Conservation (phyloP, 2,113 vertebrate species). For the Patagioenas fasciata region DNA sequence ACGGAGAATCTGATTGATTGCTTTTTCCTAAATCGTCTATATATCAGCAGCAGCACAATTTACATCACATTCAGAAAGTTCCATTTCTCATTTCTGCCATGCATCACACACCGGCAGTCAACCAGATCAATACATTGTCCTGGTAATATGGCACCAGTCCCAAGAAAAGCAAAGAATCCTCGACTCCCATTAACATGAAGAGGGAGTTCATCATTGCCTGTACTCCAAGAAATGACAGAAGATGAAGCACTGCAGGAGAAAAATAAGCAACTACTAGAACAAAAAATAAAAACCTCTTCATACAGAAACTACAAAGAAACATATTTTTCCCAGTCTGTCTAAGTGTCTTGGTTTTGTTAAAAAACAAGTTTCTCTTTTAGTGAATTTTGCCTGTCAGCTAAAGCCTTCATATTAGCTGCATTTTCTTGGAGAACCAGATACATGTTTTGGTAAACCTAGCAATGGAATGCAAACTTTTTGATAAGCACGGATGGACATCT, state of each 20-base stretch:
- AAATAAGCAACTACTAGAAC: neutral
- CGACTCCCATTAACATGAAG: neutral
- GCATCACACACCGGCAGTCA: conserved; percentile 14
- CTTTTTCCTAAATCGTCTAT: neutral
- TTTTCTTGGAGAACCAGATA: too few relatives aligned
- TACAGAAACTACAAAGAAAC: neutral
- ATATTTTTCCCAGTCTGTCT: neutral
- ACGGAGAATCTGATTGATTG: neutral
- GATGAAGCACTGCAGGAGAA: neutral
- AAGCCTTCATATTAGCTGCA: too few relatives aligned
- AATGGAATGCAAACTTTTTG: too few relatives aligned
- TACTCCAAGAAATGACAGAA: neutral
- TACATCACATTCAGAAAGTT: conserved; percentile 24
- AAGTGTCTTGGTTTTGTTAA: too few relatives aligned
- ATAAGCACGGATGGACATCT: too few relatives aligned
- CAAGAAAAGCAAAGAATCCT: neutral
- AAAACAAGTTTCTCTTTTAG: too few relatives aligned
- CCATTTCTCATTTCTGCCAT: conserved; percentile 37
- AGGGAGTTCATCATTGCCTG: neutral
- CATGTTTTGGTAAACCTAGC: too few relatives aligned
- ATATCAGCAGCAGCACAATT: neutral
- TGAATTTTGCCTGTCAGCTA: too few relatives aligned
- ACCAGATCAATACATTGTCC: conserved; percentile 23
- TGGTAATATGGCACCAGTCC: neutral
- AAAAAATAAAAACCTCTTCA: neutral